These are phyloP conservation scores for Strigamia crassipes DNA, from an alignment of 2,888 invertebrate genomes.

Conservation along the genomic window DNA sequence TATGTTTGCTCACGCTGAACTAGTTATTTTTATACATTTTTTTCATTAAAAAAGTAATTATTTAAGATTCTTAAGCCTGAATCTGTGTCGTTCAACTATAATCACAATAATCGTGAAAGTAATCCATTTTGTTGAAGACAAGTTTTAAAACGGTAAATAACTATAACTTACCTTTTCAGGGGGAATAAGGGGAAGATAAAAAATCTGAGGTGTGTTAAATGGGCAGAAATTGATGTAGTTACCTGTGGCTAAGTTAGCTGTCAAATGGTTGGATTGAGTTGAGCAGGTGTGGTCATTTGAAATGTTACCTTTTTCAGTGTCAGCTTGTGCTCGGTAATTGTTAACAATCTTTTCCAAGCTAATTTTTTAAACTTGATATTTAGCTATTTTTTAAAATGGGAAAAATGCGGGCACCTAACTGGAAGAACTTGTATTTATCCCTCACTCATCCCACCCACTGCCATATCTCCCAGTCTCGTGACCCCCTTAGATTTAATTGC, in stretches of 20 bases:
- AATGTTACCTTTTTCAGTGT: background rate
- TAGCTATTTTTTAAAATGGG: background rate
- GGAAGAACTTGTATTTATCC: background rate
- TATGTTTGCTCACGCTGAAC: no score
- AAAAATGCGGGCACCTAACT: background rate
- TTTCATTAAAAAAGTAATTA: background rate
- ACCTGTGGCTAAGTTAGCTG: conserved; percentile 25
- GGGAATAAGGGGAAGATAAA: background rate
- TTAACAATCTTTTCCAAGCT: background rate
- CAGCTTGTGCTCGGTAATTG: background rate
- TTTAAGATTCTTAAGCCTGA: background rate
- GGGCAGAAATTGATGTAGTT: conserved; percentile 9
- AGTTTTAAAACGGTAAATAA: conserved; percentile 18
- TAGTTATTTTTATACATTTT: background rate
- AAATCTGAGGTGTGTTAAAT: conserved; percentile 17
- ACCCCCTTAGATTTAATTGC: conserved; percentile 39
- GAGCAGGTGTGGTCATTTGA: conserved; percentile 35
- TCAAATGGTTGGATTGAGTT: conserved; percentile 18
- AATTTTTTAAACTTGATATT: conserved; percentile 23
- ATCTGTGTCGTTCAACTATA: background rate
- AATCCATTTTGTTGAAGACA: background rate
- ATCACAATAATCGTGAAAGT: background rate
- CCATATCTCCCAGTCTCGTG: conserved; percentile 5
- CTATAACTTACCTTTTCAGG: conserved; percentile 7
- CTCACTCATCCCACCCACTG: conserved; percentile 11